Percentiles rank a stretch among this genome's conserved stretches.
phyloP scores from a whole-genome alignment of 2,797 vertebrate genomes.

The Sebastes steindachneri region DNA sequence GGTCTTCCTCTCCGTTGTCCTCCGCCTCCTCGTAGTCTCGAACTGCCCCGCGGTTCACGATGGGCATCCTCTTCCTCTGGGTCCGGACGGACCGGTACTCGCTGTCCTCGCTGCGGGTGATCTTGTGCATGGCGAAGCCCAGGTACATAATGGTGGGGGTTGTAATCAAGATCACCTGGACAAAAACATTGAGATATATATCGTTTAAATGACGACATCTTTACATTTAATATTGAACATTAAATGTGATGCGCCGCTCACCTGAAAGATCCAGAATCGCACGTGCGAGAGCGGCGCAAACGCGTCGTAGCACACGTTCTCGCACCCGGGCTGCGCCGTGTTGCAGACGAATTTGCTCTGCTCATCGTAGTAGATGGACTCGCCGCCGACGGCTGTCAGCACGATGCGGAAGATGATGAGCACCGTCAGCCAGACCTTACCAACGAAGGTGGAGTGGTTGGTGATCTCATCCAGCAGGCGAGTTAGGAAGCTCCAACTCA shows the following conservation, averaged over 20 bases:
- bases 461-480: constrained; percentile 93
- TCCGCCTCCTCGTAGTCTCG: constrained; percentile 89
- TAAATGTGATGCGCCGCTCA: constrained; percentile 21
- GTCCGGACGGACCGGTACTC: constrained; percentile 59
- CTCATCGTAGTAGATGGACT: constrained; percentile 93
- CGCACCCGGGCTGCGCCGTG: constrained; percentile 90
- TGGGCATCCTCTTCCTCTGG: constrained; percentile 72
- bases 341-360: constrained; percentile 94
- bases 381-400: constrained; percentile 89
- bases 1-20: constrained; percentile 90
- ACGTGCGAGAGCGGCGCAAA: constrained; percentile 91
- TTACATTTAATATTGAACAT: background rate
- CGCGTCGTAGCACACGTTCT: constrained; percentile 92
- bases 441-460: constrained; percentile 93
- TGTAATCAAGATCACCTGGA: constrained; percentile 90
- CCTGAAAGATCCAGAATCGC: constrained; percentile 93
- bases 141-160: constrained; percentile 91
- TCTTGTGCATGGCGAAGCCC: constrained; percentile 92
- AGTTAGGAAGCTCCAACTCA: constrained; percentile 95
- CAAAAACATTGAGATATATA: background rate
- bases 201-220: background rate
- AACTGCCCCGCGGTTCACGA: constrained; percentile 80
- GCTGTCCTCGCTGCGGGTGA: constrained; percentile 76
- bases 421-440: constrained; percentile 91
- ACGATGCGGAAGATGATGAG: constrained; percentile 93